These are phyloP conservation scores for Metridium senile DNA, from an alignment of 92 coral and sea anemone genomes.

Conservation along the genomic window DNA sequence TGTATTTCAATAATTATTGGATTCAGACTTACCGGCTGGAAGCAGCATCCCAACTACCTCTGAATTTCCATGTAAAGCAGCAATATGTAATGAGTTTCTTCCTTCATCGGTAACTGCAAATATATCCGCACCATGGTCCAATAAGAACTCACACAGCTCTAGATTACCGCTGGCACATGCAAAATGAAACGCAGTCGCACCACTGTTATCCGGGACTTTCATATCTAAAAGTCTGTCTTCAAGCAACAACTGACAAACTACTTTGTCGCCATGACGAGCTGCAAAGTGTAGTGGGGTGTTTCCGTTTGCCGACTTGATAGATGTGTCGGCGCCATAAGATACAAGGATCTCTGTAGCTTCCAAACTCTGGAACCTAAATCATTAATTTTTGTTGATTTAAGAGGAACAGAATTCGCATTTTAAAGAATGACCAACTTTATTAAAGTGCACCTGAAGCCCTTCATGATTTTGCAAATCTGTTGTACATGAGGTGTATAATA, in stretches of 20 bases:
- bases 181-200: conserved; percentile 67
- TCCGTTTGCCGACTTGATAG: conserved; percentile 47
- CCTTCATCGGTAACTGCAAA: conserved; percentile 46
- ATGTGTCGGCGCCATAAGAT: conserved; percentile 71
- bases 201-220: conserved; percentile 53
- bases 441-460: no score
- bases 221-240: conserved; percentile 37
- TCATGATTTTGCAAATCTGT: no score
- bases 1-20: neutral
- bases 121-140: conserved; percentile 56
- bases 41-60: conserved; percentile 52
- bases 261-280: conserved; percentile 62
- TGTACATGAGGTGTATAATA: no score
- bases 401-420: neutral
- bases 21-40: conserved; percentile 47
- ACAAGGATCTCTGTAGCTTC: conserved; percentile 55
- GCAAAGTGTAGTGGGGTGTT: conserved; percentile 70
- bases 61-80: conserved; percentile 56
- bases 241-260: conserved; percentile 57
- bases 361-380: conserved; percentile 39
- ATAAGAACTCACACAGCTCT: conserved; percentile 64
- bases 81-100: conserved; percentile 69
- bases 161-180: conserved; percentile 78
- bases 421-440: neutral
- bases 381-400: neutral